Evolutionary conservation across 2,888 invertebrate species (phyloP), one percentile per base, ranked within the genome.

Genomic region (Trichogramma evanescens): DNA sequence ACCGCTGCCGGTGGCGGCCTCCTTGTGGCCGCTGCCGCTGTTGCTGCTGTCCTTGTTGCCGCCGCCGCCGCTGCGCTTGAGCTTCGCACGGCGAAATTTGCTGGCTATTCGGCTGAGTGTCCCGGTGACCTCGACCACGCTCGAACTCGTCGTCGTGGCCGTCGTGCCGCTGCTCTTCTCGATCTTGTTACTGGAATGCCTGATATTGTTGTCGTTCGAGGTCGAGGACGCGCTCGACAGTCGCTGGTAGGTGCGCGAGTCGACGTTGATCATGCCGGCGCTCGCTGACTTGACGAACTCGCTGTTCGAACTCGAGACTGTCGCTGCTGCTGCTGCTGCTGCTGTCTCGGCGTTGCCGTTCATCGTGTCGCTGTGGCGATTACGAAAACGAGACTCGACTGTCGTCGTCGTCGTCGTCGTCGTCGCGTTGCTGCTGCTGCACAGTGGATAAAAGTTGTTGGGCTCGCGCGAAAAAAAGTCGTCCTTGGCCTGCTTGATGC

Each of bases 211-310:
- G n/a, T 63, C 68, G 1, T 72, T 71, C 39, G 82, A 71, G 1
- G 84, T 83, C 58, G 84, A 66, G 0, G 84, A 83, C 1, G 83
- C 84, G 65, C 82, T 83, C 1, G 66, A 64, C 72, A 86, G 80
- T 65, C 85, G 80, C 66, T 82, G 82, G 78, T 84, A 86, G 0
- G 84, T 80, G 39, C 83, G 82, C 5, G 82, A 78, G 64, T 87
- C 86, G 1, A 87, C 81, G 67, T 87, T 86, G 59, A 89, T 88
- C 84, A 89, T 88, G n/a, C 89, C 89, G 0, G 86, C 89, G 65
- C 89, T 89, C 0, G 87, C 85, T 42, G 89, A 89, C 68, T 90
- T 87, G 0, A 85, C 82, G n/a, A 88, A 75, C 6, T 80, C 73
- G 4, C 65, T 50, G 10, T 66, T 61, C 7, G 62, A 57, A 4